phyloP scores from a whole-genome alignment of 2,888 invertebrate species.

The Agrotis puta region DNA sequence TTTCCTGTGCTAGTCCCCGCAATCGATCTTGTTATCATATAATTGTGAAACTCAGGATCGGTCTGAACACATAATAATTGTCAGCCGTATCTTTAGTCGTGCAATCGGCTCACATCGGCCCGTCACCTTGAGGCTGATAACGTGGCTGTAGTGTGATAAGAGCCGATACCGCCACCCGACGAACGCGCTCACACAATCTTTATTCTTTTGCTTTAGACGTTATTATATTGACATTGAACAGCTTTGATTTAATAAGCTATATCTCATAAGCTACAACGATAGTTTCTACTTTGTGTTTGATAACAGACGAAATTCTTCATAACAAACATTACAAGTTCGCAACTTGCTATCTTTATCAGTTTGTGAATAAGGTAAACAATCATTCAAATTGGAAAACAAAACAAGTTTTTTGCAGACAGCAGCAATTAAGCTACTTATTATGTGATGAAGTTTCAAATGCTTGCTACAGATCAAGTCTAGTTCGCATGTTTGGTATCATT shows the following conservation, averaged over 20 bases:
- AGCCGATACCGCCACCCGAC: conserved; percentile 59
- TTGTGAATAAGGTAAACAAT: conserved; percentile 12
- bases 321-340: conserved; percentile 18
- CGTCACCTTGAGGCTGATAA: conserved; percentile 90
- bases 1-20: conserved; percentile 23
- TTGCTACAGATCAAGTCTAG: neutral
- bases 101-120: conserved; percentile 84
- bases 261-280: conserved; percentile 25
- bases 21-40: conserved; percentile 45
- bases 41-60: conserved; percentile 64
- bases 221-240: conserved; percentile 53
- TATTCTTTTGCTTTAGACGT: conserved; percentile 50
- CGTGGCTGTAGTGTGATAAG: conserved; percentile 67
- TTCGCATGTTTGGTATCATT: neutral
- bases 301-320: conserved; percentile 15
- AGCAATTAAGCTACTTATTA: neutral
- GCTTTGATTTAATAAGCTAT: conserved; percentile 52
- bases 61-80: conserved; percentile 72
- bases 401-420: neutral
- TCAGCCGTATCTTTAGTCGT: conserved; percentile 75
- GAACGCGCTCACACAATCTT: conserved; percentile 52
- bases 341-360: conserved; percentile 20
- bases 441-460: neutral
- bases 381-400: conserved; percentile 16
- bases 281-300: conserved; percentile 27